Evolutionary conservation across 2,113 vertebrate genomes (phyloP), one percentile per base, ranked within the genome.

Genomic region (Tinamus guttatus): DNA sequence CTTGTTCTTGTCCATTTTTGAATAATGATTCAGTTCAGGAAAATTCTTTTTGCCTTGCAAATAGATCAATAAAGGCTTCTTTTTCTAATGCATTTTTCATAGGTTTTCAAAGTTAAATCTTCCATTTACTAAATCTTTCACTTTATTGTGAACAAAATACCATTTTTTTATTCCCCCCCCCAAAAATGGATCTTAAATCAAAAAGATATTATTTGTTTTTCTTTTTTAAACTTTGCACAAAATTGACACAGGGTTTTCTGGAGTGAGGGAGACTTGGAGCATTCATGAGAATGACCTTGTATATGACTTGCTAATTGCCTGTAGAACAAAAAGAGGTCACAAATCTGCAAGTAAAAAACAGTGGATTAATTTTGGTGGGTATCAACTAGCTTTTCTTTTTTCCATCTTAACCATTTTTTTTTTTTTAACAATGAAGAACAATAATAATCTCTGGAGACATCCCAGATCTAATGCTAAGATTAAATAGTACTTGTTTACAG

Each of bases 281-380:
- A 30, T 82, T 75, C 75, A 38, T 63, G 4, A 5, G 18, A 56
- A 69, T 41, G 49, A 5, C 6, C 27, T 71, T 63, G 28, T 0
- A 1, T 63, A 27, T 8, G 16, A 32, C 32, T 64, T 59, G 28
- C 73, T 63, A 77, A 5, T 90, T 83, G 41, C 43, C 3, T 8
- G 25, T n/a, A 8, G 28, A 30, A 20, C 65, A 65, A 86, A 45
- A 90, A 56, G 32, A 24, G 28, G 45, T 14, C 9, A 28, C 18
- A 11, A 34, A 76, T 96, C 45, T 68, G 79, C n/a, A 89, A 71
- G 21, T 84, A 16, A 73, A 93, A 88, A 32, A 2, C n/a, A 68
- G 22, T 74, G 56, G 40, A 40, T 40, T 40, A 40, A 40, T 40
- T 40, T 40, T 8, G 40, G 40, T 40, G 40, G 40, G 12, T 40